Percentiles rank a stretch among this genome's conserved stretches.
Conservation (phyloP, 1,140 invertebrate genomes). For the Drosophila tsacasi region DNA sequence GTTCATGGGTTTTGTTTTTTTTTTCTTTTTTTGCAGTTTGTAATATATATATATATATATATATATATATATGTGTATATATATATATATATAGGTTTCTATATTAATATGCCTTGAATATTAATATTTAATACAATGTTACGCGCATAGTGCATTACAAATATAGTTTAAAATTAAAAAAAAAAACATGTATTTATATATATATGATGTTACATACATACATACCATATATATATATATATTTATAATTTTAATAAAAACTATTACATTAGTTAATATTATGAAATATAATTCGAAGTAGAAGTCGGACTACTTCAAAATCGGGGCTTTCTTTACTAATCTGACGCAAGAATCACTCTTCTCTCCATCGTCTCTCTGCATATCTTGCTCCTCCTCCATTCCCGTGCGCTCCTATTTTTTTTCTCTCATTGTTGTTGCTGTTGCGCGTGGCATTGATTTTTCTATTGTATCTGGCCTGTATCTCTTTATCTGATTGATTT, state of each 20-base stretch:
- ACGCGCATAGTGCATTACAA: constrained; percentile 74
- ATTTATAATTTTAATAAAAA: constrained; percentile 69
- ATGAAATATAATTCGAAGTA: constrained; percentile 64
- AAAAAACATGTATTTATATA: constrained; percentile 55
- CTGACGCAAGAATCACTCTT: neutral
- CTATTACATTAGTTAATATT: constrained; percentile 73
- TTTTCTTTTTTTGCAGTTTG: constrained; percentile 23
- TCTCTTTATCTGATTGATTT: constrained; percentile 1
- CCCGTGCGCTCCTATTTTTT: neutral
- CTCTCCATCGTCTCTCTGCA: neutral
- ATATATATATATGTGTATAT: constrained; percentile 22
- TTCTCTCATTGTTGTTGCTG: neutral
- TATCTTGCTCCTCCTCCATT: neutral
- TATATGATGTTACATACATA: constrained; percentile 34
- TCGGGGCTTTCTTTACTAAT: constrained; percentile 24
- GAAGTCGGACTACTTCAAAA: constrained; percentile 55
- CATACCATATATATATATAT: constrained; percentile 46
- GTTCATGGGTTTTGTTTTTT: constrained; percentile 40
- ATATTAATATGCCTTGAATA: constrained; percentile 73
- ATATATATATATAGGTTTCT: constrained; percentile 56
- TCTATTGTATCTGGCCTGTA: neutral
- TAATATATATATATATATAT: constrained; percentile 35
- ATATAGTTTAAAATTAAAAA: constrained; percentile 67
- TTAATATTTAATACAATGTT: constrained; percentile 76
- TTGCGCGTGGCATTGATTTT: constrained; percentile 11